These are phyloP conservation scores for Micrasema longulum DNA, from an alignment of 1,140 invertebrate species.

Conservation along the genomic window DNA sequence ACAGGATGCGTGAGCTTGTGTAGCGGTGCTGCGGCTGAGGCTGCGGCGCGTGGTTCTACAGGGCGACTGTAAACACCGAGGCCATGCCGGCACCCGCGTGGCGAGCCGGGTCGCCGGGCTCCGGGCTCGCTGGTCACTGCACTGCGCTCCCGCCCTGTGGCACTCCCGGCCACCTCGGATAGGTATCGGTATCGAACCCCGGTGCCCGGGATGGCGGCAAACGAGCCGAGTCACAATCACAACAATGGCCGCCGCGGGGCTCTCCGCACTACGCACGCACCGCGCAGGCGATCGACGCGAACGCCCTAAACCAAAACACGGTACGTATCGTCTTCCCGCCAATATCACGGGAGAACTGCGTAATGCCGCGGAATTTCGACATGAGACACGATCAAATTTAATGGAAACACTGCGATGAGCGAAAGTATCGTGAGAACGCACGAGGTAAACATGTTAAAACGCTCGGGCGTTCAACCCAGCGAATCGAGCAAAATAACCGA, in stretches of 20 bases:
- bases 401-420: conserved; percentile 57
- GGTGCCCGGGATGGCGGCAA: conserved; percentile 16
- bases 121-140: not conserved
- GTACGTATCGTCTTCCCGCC: conserved; percentile 24
- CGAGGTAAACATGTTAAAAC: conserved; percentile 41
- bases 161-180: not conserved
- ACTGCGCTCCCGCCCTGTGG: not conserved
- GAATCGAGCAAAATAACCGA: not conserved
- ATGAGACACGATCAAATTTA: conserved; percentile 41
- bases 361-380: conserved; percentile 13
- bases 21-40: not conserved
- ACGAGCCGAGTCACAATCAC: conserved; percentile 28
- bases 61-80: conserved; percentile 32
- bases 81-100: conserved; percentile 9
- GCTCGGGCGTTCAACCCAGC: conserved; percentile 5
- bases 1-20: conserved; percentile 28
- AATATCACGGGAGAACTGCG: conserved; percentile 37
- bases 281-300: conserved; percentile 40
- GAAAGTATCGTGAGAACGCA: conserved; percentile 57
- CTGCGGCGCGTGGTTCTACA: conserved; percentile 21
- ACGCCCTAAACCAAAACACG: conserved; percentile 26
- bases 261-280: conserved; percentile 42
- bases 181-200: not conserved
- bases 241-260: conserved; percentile 47
- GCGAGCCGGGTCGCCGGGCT: not conserved